A percentile compares a stretch with the other conserved stretches of the same genome.
phyloP scores from a whole-genome alignment of 23 tunicate species.

The Trididemnum clinides region DNA sequence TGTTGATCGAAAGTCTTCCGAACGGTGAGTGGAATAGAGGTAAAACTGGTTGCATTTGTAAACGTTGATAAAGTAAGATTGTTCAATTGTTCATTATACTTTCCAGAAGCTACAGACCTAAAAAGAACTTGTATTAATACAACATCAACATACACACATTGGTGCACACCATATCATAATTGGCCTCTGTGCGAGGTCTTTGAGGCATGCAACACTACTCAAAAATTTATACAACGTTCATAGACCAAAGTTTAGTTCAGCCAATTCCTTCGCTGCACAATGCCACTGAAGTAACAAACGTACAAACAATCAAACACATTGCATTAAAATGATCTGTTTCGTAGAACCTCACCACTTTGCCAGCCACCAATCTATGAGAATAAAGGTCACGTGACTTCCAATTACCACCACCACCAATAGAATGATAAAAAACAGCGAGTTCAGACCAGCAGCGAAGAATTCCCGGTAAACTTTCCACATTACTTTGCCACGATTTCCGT shows the following conservation, averaged over 20 bases:
- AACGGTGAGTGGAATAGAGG: background rate
- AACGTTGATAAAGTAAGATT: background rate
- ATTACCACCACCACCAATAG: background rate
- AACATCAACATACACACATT: no score
- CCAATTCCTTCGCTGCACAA: no score
- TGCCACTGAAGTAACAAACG: no score
- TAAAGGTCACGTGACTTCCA: background rate
- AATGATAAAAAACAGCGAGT: background rate
- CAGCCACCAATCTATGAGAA: slow-evolving; percentile 17
- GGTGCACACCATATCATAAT: no score
- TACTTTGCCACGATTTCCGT: no score
- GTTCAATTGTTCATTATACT: background rate
- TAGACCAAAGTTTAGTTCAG: no score
- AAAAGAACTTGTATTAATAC: no score
- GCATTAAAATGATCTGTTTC: no score
- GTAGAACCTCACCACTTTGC: background rate
- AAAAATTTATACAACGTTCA: no score
- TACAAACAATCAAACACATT: no score
- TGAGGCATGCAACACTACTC: no score
- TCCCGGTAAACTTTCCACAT: background rate
- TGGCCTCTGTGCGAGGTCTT: no score
- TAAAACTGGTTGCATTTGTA: background rate
- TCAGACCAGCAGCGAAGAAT: background rate
- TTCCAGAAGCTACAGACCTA: background rate
- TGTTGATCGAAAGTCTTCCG: background rate